These are phyloP conservation scores for Herpailurus yagouaroundi DNA, from an alignment of 2,113 vertebrate genomes.

Conservation along the genomic window DNA sequence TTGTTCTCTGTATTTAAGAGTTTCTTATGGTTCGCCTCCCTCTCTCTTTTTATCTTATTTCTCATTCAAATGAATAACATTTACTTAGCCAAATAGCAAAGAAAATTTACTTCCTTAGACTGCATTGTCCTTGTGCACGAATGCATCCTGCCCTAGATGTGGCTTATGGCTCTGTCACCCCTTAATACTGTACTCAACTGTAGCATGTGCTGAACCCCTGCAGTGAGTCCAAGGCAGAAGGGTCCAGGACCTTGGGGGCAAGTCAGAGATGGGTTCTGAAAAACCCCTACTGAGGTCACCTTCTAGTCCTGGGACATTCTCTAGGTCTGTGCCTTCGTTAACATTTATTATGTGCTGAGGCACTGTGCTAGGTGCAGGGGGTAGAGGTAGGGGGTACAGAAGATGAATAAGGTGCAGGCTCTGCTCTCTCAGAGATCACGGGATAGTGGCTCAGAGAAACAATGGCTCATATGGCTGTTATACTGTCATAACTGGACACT, in stretches of 20 bases:
- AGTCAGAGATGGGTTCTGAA: not conserved
- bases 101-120: not conserved
- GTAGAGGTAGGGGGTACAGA: accelerated
- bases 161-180: not conserved
- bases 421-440: not conserved
- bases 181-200: not conserved
- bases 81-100: not conserved
- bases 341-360: not conserved
- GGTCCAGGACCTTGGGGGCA: not conserved
- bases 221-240: not conserved
- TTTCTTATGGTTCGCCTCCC: too few species aligned
- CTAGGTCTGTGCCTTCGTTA: not conserved
- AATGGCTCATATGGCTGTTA: not conserved
- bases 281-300: not conserved
- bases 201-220: accelerated
- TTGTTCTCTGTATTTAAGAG: too few species aligned
- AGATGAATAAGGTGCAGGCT: not conserved
- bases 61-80: not conserved
- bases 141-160: accelerated
- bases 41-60: not conserved
- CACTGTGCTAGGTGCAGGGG: not conserved
- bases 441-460: not conserved
- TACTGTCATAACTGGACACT: not conserved
- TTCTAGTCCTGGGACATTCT: not conserved
- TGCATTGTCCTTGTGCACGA: not conserved